Percentiles rank a stretch among this genome's conserved stretches.
phyloP scores from a whole-genome alignment of 2,113 vertebrate genomes.

The Mustelus asterias region DNA sequence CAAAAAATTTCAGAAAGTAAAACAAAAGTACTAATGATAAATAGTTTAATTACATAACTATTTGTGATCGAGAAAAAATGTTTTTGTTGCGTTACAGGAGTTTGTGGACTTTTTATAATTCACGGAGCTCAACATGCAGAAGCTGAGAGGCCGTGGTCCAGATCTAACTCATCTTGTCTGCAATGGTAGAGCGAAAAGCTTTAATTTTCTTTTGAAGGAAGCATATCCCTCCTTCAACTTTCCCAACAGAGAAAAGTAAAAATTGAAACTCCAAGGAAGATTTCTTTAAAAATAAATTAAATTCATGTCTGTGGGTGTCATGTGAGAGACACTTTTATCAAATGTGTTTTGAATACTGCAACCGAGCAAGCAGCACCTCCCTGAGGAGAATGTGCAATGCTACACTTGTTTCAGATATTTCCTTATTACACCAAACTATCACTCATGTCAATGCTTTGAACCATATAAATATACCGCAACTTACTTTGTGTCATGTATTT shows the following conservation, averaged over 20 bases:
- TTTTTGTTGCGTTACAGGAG: not conserved
- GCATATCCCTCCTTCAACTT: not conserved
- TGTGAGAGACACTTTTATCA: not conserved
- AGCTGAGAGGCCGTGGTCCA: not conserved
- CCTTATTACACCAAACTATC: not conserved
- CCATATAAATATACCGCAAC: not conserved
- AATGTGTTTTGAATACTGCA: not conserved
- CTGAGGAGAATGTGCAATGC: not conserved
- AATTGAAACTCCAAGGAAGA: not conserved
- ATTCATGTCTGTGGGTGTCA: not conserved
- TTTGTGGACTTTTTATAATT: not conserved
- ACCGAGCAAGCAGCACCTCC: slow-evolving; percentile 2
- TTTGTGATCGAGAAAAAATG: not conserved
- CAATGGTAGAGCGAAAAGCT: not conserved
- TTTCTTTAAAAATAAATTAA: not conserved
- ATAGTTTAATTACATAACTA: not conserved
- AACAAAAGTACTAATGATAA: not conserved
- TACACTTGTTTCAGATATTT: not conserved
- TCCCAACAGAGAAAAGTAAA: not conserved
- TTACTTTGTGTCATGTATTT: not conserved
- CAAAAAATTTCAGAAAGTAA: not conserved
- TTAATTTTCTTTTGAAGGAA: not conserved
- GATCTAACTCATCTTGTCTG: not conserved
- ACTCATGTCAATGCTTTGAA: not conserved
- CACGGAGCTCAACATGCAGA: not conserved